Base-by-base conservation (phyloP, 2,797 vertebrate genomes). In the Cyclura pinguis region DNA sequence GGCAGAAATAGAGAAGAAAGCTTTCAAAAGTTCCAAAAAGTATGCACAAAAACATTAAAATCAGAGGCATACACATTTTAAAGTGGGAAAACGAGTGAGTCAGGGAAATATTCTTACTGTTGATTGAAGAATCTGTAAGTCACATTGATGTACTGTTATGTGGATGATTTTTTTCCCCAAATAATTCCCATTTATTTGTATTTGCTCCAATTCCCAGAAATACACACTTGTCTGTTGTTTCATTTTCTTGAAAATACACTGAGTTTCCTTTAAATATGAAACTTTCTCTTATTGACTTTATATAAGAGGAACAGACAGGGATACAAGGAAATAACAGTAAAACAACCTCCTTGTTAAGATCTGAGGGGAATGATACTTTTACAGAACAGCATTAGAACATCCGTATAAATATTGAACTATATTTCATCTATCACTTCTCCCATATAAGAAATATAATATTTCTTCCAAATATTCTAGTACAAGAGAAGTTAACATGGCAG, bases 31-130 rank as follows among this genome's bases (percentile, higher is more conserved):
- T 77, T 62, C 69, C 72, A 89, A 89, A 77, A 57, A 52, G 59
- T 82, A 38, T 74, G 27, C 57, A 86, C 81, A 72, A 35, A 89
- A 89, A 86, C 77, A 52, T 92, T 86, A 83, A 87, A 92, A 89
- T 87, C 62, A 83, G 52, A 72, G 62, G 52, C 57, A 32, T 84
- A 29, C 42, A 55, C 80, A 72, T 87, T 89, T 64, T 57, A 77
- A 81, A 81, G 55, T n/a, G 50, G 69, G 74, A 22, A 29, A 2
- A 2, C 8, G 59, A 59, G 57, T 32, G n/a, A 59, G 14, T 13
- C 73, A 86, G 27, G 57, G 47, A 84, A 77, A 72, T 57, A 6
- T 52, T 86, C 59, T 76, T 64, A 18, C 47, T 73, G 55, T 77
- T 92, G 84, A 84, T 27, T 62, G 59, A 87, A 86, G 22, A 59